Evolutionary conservation across 2,888 invertebrate genomes (phyloP), one percentile per base, ranked within the genome.

Genomic region (Petrophora chlorosata): DNA sequence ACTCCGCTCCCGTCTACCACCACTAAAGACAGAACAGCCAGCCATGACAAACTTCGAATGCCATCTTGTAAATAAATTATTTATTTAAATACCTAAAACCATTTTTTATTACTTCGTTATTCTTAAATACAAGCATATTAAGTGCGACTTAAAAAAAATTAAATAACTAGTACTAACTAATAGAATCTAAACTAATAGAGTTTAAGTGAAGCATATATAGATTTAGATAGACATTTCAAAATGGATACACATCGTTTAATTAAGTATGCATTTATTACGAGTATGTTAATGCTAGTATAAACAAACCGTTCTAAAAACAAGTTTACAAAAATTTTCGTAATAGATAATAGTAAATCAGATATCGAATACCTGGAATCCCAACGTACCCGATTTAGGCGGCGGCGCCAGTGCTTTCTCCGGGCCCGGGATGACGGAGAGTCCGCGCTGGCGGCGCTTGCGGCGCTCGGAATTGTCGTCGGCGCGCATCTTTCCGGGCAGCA

Each of bases 381-480:
- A 65, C 13, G 76, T 71, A 1, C 50, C 58, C 2, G 88, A 82
- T 38, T 71, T 69, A 1, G 84, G 86, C 1, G 79, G 76, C 2
- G 76, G 53, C 3, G 79, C 81, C 38, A 90, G 60, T 2, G 76
- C 67, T 40, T 66, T 66, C 43, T 82, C 83, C 1, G 75, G 67
- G 0, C 90, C 90, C 0, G 89, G 79, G n/a, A 90, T 65, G 22
- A 89, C 75, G 0, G 88, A 65, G 5, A 90, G 73, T 0, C 89
- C 84, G 26, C 77, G 81, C 54, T 90, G 89, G 16, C 67, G 68
- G 5, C 76, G 77, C 29, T 57, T 73, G 39, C 70, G 76, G 12
- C 88, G 80, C 63, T 82, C 89, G 3, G 79, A 59, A 1, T 43
- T 23, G 2, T 71, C 73, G 0, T 66, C 75, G 0, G 59, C 56